Evolutionary conservation across 2,113 vertebrate genomes (phyloP).

Genomic region (Lynx canadensis): DNA sequence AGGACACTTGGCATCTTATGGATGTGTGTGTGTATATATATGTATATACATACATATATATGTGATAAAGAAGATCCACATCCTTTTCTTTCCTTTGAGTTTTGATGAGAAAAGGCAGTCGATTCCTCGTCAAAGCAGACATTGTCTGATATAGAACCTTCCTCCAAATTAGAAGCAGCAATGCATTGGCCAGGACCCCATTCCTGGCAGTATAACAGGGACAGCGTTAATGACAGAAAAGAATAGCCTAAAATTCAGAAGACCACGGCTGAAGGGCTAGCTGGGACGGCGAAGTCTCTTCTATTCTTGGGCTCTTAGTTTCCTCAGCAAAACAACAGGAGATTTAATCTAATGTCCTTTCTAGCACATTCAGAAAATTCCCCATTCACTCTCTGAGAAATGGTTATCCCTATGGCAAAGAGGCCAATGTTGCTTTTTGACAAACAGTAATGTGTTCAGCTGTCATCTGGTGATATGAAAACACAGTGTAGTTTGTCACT

Average conservation of each 20-base stretch:
- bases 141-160: not conserved
- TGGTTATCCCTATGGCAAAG: not conserved
- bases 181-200: not conserved
- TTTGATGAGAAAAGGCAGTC: not conserved
- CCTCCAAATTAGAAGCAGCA: not conserved
- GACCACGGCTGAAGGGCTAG: not conserved
- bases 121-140: not conserved
- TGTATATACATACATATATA: not conserved
- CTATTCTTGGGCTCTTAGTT: not conserved
- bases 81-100: not conserved
- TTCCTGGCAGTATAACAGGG: not conserved
- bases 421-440: not conserved
- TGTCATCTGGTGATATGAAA: not conserved
- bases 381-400: not conserved
- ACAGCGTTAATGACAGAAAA: not conserved
- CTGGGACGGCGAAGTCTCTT: not conserved
- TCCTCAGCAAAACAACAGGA: not conserved
- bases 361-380: not conserved
- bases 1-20: not conserved
- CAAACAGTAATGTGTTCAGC: not conserved
- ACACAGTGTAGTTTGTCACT: not conserved
- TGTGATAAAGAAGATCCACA: not conserved
- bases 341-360: not conserved
- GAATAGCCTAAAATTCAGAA: not conserved
- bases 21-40: no score